Conservation (phyloP, 2,113 vertebrate species). For the Ranitomeya imitator region DNA sequence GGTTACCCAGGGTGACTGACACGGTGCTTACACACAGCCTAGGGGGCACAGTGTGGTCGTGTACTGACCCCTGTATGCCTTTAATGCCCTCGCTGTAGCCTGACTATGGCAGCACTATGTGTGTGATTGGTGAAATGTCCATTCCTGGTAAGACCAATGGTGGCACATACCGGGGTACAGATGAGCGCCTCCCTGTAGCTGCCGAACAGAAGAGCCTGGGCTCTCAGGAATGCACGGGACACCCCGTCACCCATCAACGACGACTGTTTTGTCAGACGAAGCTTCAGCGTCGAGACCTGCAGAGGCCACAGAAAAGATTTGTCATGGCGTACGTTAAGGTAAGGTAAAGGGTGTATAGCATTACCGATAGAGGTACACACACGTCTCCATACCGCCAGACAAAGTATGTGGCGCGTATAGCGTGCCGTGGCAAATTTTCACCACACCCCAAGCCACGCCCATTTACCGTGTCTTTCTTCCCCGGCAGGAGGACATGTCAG, state of each 20-base stretch:
- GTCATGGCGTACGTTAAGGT: not conserved
- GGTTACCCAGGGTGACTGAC: no score
- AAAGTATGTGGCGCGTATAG: no score
- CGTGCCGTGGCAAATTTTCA: no score
- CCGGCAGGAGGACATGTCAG: no score
- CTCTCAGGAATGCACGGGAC: constrained; percentile 81
- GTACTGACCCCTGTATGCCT: not conserved
- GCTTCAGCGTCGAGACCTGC: constrained; percentile 79
- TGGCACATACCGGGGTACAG: constrained; percentile 61
- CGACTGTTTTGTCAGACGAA: constrained; percentile 78
- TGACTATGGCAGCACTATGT: no score
- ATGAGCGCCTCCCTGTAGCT: constrained; percentile 82
- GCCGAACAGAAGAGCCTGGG: constrained; percentile 85
- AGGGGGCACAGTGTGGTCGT: not conserved
- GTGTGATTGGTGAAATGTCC: no score
- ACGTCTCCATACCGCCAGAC: not conserved
- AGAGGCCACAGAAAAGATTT: not conserved
- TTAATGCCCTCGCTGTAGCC: not conserved
- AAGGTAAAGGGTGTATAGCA: not conserved
- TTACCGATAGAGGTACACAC: not conserved
- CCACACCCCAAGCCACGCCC: no score
- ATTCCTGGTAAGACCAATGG: not conserved
- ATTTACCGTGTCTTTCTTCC: no score
- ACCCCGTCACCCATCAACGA: constrained; percentile 81
- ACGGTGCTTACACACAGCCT: not conserved